Base-by-base conservation (phyloP, 35 echinoderm and acorn worm genomes). In the Ophiothrix spiculata region DNA sequence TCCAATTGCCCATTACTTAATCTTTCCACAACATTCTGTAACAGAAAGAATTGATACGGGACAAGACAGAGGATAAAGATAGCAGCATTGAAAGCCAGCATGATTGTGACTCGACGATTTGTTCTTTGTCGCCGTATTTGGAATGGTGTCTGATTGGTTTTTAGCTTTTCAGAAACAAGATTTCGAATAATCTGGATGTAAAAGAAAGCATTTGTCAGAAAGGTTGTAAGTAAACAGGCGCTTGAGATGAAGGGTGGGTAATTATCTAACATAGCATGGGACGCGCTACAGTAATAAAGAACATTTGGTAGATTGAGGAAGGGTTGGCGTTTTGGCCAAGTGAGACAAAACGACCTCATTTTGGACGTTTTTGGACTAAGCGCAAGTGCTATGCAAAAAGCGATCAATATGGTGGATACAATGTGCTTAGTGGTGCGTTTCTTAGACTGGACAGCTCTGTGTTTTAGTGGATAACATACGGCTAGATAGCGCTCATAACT, bases 401-500 rank as follows among this genome's bases (percentile, higher is more conserved):
- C 88, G 32, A 95, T 39, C 28, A 77, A 38, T 89, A 89, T 91
- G 10, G 85, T 75, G 39, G 88, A 35, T 4, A 56, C 74, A 13
- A 95, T 69, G 0, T 91, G 35, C 19, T 91, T 73, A 0, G 88
- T 89, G 32, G 82, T 95, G 35, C 89, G 75, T 45, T 91, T 80
- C 16, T 91, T 91, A 14, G 83, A 54, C 15, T 80, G 88, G 34
- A 85, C 88, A 49, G 85, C 88, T 34, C 84, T 88, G 37, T 91
- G 63, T 74, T 86, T 87, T 85, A 95, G 91, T 6, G 93, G 89
- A 39, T 85, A 56, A 56, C 93, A 95, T 0, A 95, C 88, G 37
- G 93, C 93, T 75, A 88, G 91, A 40, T 91, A 95, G 23, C 93
- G 49, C 46, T 95, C 93, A 39, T 91, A 91, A 1, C 84, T 90